Percentiles rank a stretch among this genome's conserved stretches.
Conservation (phyloP, 2,113 vertebrate species). For the Cynoglossus semilaevis region DNA sequence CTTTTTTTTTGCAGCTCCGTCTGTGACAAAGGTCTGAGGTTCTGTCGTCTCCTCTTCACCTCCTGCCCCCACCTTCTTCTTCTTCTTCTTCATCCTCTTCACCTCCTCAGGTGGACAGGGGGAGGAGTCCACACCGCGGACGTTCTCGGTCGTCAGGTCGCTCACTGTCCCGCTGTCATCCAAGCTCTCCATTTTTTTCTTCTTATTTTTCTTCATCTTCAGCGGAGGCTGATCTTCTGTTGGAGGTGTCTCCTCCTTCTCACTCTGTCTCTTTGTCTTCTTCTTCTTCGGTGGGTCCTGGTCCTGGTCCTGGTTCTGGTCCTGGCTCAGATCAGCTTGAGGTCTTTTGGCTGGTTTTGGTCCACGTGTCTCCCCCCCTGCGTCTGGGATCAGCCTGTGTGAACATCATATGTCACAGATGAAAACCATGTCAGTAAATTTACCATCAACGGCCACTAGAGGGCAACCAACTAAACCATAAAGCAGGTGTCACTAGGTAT, state of each 20-base stretch:
- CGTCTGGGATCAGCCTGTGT: not conserved
- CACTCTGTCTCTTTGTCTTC: slow-evolving; percentile 29
- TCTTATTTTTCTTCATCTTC: slow-evolving; percentile 13
- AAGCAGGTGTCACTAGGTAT: no score
- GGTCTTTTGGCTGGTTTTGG: slow-evolving; percentile 20
- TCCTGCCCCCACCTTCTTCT: not conserved
- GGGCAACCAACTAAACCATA: not conserved
- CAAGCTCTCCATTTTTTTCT: not conserved
- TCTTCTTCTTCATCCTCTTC: slow-evolving; percentile 40
- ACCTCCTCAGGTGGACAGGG: slow-evolving; percentile 7
- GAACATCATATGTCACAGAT: not conserved
- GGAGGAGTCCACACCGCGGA: not conserved
- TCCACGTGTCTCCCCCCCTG: not conserved
- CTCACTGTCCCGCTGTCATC: not conserved
- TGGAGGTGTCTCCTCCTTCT: slow-evolving; percentile 35
- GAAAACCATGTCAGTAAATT: not conserved
- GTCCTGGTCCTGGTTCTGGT: not conserved
- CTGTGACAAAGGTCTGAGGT: not conserved
- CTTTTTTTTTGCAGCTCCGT: slow-evolving; percentile 28
- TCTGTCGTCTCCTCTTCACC: not conserved
- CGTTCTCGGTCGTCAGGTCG: not conserved
- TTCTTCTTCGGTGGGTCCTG: slow-evolving; percentile 34
- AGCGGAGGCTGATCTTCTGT: slow-evolving; percentile 50
- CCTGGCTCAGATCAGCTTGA: slow-evolving; percentile 7
- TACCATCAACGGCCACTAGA: not conserved